Evolutionary conservation across 2,113 vertebrate genomes (phyloP), one percentile per base, ranked within the genome.

Genomic region (Lasiurus borealis): DNA sequence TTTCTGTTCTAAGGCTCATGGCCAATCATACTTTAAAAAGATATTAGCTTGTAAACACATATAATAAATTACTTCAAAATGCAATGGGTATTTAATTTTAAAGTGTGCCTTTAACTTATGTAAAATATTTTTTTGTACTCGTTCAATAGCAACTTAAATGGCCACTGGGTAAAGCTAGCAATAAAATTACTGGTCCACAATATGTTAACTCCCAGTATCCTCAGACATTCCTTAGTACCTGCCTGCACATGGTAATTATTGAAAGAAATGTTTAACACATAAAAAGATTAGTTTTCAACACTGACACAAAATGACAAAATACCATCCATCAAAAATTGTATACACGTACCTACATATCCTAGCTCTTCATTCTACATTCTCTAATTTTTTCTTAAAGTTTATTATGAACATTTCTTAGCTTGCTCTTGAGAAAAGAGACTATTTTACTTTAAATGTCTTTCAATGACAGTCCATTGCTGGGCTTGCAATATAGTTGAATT

Each of bases 271-370:
- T 52, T 8, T 78, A 48, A 91, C 46, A 86, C 77, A 78, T 68
- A 8, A 90, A 89, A 84, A 83, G 40, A 68, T 2, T 54, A 85
- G 62, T 75, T 95, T 88, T 68, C 57, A 93, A 90, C 25, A n/a
- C 1, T 94, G 54, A 76, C 64, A 92, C 59, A 73, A 94, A 88
- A 85, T 68, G 57, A 97, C 88, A 95, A 96, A 95, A 86, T 23
- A 44, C 31, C 46, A 95, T 31, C n/a, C 71, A 90, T 84, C 59
- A 85, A 88, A 94, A 88, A 88, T 31, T 44, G 9, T 90, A 90
- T 44, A 88, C 46, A 91, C 44, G 66, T 81, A 90, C 29, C 13
- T 85, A 85, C 3, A 82, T 36, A 86, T 40, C 25, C 44, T 85
- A 91, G 46, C 14, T 93, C 71, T 93, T 94, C 78, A 91, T 68